Percentiles rank a stretch among this genome's conserved stretches.
These are phyloP conservation scores for Perognathus longimembris DNA, from an alignment of 2,113 vertebrate species.

Conservation along the genomic window DNA sequence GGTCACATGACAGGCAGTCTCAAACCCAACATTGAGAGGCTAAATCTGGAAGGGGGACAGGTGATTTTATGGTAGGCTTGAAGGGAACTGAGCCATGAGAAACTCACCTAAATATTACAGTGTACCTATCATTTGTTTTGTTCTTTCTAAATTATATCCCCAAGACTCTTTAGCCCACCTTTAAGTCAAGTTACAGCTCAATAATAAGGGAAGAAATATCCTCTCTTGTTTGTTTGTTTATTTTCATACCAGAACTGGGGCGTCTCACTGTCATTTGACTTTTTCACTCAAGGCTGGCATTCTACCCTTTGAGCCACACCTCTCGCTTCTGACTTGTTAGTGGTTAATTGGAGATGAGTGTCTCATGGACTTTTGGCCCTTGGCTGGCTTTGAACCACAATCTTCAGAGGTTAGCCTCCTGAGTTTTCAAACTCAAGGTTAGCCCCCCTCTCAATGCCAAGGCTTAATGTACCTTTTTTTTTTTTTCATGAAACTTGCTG, in stretches of 20 bases:
- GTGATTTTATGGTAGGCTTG: background rate
- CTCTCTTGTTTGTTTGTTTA: too few species aligned
- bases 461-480: background rate
- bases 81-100: background rate
- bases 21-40: background rate
- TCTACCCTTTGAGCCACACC: too few species aligned
- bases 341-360: too few species aligned
- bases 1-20: slow-evolving; percentile 28
- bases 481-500: background rate
- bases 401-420: too few species aligned
- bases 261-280: too few species aligned
- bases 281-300: too few species aligned
- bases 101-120: background rate
- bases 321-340: too few species aligned
- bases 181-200: background rate
- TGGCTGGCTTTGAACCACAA: too few species aligned
- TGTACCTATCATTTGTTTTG: background rate
- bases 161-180: background rate
- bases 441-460: background rate
- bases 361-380: too few species aligned
- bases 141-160: background rate
- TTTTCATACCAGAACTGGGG: too few species aligned
- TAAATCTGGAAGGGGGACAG: background rate
- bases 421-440: background rate
- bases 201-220: background rate